phyloP scores from a whole-genome alignment of 2,113 vertebrate species.

The Myodes glareolus region DNA sequence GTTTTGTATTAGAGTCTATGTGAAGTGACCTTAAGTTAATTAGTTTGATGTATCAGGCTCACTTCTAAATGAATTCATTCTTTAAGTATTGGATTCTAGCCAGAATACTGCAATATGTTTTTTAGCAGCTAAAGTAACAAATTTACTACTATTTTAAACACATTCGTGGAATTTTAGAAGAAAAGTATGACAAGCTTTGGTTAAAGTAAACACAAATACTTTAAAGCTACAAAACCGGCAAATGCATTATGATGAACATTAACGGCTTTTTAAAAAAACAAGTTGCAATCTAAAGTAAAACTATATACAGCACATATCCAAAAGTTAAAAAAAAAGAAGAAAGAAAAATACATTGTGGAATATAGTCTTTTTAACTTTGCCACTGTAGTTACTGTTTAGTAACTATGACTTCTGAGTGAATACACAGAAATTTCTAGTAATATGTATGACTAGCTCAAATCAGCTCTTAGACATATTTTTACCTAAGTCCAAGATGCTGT shows the following conservation, averaged over 20 bases:
- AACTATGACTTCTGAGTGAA: conserved; percentile 45
- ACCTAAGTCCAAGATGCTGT: not conserved
- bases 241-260: conserved; percentile 71
- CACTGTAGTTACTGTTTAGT: conserved; percentile 45
- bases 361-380: conserved; percentile 57
- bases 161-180: conserved; percentile 12
- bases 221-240: conserved; percentile 68
- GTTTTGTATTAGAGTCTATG: not conserved
- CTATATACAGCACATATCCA: conserved; percentile 49
- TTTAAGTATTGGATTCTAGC: conserved; percentile 44
- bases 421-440: conserved; percentile 42
- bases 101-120: not conserved
- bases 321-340: not conserved
- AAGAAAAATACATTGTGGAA: not conserved
- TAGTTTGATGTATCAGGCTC: conserved; percentile 47
- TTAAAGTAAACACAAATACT: conserved; percentile 81
- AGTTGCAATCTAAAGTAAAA: conserved; percentile 15
- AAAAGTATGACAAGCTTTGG: conserved; percentile 20
- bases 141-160: conserved; percentile 51
- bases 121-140: not conserved
- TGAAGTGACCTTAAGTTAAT: conserved; percentile 11
- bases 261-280: not conserved
- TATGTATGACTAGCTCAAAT: not conserved
- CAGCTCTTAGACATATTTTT: not conserved
- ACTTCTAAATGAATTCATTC: conserved; percentile 47